Evolutionary conservation across 2,888 invertebrate species (phyloP).

Genomic region (Rhingia campestris): DNA sequence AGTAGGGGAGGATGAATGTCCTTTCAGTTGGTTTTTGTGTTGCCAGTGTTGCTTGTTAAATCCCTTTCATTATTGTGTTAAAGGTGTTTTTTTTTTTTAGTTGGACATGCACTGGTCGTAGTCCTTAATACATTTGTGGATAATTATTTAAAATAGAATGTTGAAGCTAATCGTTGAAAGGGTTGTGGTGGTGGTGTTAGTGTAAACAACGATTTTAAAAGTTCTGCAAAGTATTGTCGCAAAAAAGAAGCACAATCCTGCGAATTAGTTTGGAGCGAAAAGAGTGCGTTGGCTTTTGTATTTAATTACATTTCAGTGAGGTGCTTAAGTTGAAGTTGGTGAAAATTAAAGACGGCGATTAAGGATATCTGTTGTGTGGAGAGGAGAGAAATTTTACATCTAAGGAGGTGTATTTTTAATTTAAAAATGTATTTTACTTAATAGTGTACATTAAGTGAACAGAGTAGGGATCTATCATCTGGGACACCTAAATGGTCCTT

Average conservation of each 20-base stretch:
- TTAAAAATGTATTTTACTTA: too few relatives aligned
- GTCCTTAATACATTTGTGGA: slow-evolving; percentile 12
- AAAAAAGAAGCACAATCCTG: background rate
- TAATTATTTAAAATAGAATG: slow-evolving; percentile 36
- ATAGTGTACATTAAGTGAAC: too few relatives aligned
- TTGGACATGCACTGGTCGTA: background rate
- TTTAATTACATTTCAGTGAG: slow-evolving; percentile 41
- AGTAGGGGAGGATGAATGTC: background rate
- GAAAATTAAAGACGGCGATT: background rate
- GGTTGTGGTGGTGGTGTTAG: background rate
- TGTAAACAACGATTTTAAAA: background rate
- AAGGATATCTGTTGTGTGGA: background rate
- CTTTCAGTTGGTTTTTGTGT: background rate
- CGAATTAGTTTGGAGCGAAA: background rate
- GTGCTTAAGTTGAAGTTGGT: slow-evolving; percentile 27
- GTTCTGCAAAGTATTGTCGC: background rate
- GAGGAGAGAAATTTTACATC: background rate
- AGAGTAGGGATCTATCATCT: too few relatives aligned
- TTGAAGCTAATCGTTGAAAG: slow-evolving; percentile 17
- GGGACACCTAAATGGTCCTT: too few relatives aligned
- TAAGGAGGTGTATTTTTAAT: too few relatives aligned
- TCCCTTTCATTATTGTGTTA: slow-evolving; percentile 26
- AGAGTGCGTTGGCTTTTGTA: slow-evolving; percentile 4
- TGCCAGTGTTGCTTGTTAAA: slow-evolving; percentile 10
- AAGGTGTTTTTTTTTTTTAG: slow-evolving; percentile 1